These are phyloP conservation scores for Prorops nasuta DNA, from an alignment of 1,140 invertebrate genomes.

Conservation along the genomic window DNA sequence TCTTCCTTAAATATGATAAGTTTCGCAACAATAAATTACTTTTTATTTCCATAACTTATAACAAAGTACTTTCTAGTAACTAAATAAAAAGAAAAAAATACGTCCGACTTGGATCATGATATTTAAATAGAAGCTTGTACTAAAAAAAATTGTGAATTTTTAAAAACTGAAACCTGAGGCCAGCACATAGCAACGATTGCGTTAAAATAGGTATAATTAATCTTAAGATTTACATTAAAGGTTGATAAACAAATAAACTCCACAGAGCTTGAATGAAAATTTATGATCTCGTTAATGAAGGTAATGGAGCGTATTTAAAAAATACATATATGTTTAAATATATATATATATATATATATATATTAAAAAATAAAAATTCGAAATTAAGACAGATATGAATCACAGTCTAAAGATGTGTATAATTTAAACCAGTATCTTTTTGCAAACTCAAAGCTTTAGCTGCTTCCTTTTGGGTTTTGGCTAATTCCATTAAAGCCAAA, in stretches of 20 bases:
- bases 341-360: background rate
- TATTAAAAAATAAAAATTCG: background rate
- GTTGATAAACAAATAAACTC: slow-evolving; percentile 16
- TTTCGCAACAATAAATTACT: slow-evolving; percentile 3
- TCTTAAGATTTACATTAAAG: slow-evolving; percentile 12
- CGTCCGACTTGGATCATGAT: background rate
- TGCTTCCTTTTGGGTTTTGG: slow-evolving; percentile 47
- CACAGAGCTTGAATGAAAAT: slow-evolving; percentile 7
- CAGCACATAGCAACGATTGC: too few relatives aligned
- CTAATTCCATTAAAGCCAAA: slow-evolving; percentile 67
- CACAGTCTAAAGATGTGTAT: slow-evolving; percentile 51
- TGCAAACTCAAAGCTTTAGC: slow-evolving; percentile 24
- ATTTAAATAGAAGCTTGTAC: background rate
- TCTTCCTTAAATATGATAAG: slow-evolving; percentile 10
- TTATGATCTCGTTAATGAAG: slow-evolving; percentile 2
- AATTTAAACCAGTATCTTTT: slow-evolving; percentile 28
- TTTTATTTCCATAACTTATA: background rate
- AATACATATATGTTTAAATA: background rate
- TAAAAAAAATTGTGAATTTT: background rate
- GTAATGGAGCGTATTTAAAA: background rate
- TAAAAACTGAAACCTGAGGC: too few relatives aligned
- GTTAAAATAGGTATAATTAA: slow-evolving; percentile 11
- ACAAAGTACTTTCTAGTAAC: background rate
- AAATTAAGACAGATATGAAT: slow-evolving; percentile 24
- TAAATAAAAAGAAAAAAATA: background rate